Evolutionary conservation across 2,797 vertebrate species (phyloP).

Genomic region (Gallinago stenura): DNA sequence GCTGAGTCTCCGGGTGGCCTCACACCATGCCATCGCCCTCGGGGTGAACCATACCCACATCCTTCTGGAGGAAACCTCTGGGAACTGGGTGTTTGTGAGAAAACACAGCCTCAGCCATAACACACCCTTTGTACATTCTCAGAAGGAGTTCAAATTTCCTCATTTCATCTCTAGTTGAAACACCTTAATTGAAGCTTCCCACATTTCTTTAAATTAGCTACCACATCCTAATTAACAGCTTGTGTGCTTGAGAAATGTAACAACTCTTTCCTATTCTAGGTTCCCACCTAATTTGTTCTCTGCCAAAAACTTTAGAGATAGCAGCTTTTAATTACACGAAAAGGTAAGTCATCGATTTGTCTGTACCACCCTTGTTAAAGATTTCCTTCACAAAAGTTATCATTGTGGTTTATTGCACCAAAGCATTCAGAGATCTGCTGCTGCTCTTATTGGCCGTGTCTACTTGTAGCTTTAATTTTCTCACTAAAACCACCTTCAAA

Average conservation of each 20-base stretch:
- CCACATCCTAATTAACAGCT: conserved; percentile 72
- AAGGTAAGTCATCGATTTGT: neutral
- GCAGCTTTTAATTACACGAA: conserved; percentile 66
- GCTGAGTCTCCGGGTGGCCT: neutral
- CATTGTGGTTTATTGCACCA: neutral
- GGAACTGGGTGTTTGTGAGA: neutral
- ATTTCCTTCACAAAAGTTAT: neutral
- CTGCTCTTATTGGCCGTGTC: neutral
- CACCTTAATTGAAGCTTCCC: conserved; percentile 61
- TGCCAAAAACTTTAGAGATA: conserved; percentile 52
- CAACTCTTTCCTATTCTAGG: conserved; percentile 28
- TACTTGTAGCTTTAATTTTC: neutral
- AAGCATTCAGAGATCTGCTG: neutral
- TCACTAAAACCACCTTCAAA: neutral
- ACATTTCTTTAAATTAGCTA: conserved; percentile 22
- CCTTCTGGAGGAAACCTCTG: neutral
- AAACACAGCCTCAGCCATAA: neutral
- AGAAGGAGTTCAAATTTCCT: neutral
- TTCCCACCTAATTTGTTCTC: conserved; percentile 69
- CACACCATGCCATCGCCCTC: neutral
- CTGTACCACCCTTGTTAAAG: neutral
- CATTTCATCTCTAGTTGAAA: conserved; percentile 48
- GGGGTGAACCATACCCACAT: neutral
- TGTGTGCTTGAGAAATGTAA: conserved; percentile 68
- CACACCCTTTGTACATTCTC: neutral